Evolutionary conservation across 2,797 vertebrate genomes (phyloP), one percentile per base, ranked within the genome.

Genomic region (Siniperca scherzeri): DNA sequence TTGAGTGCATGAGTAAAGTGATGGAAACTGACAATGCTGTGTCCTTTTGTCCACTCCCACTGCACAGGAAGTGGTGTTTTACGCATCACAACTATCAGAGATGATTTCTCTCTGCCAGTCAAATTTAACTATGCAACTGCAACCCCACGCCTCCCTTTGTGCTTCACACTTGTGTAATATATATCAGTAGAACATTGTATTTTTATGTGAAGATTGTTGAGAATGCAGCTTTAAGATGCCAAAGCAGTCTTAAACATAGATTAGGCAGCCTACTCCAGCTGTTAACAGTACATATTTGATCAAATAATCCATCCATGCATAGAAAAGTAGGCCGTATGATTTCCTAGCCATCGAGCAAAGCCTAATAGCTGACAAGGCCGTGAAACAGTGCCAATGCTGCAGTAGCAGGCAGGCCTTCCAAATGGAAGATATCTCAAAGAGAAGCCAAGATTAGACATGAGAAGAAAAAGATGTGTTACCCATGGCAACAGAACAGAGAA

Each of bases 401-500:
- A 74, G 80, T 2, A 69, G 83, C 88, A 91, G 76, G 70, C 92
- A 89, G 83, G 79, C 87, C 83, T 89, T 91, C 88, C 90, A 87
- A 88, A 90, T 74, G 75, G 87, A 88, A 84, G 86, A 92, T 87
- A 92, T 91, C 88, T 91, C 84, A 93, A 92, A 92, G 88, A 93
- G 87, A 92, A 86, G 90, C 92, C 90, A 91, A 93, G 93, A 93
- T 94, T 93, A 93, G 91, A 89, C 90, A 91, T 85, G 87, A 91
- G 89, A 87, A 89, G 92, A 83, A 89, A 83, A 91, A 94, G 82
- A 94, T 92, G 91, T 83, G 95, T 95, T 95, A 93, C 94, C 95
- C 92, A 92, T 96, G 93, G 95, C 95, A 96, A 96, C 95, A 90
- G 93, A 94, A 92, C 89, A 93, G 92, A 94, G 92, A 93, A 92